Evolutionary conservation across 2,888 invertebrate species (phyloP).

Genomic region (Buathra laborator): DNA sequence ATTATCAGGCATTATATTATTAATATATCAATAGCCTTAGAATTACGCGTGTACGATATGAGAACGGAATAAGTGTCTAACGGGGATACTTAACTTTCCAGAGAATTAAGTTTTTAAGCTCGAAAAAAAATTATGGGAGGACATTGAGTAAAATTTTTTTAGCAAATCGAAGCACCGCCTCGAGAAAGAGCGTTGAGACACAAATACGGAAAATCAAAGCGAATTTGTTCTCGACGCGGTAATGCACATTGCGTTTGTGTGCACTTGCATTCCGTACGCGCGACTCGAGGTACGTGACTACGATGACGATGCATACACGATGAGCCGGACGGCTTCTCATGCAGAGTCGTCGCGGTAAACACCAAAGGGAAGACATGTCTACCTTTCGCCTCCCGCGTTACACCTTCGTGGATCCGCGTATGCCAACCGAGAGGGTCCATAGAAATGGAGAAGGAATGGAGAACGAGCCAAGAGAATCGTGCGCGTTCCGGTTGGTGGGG

Average conservation of each 20-base stretch:
- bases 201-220: too few relatives aligned
- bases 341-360: slow-evolving; percentile 9
- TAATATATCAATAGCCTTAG: background rate
- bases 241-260: slow-evolving; percentile 2
- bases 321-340: slow-evolving; percentile 56
- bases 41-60: background rate
- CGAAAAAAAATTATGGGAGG: background rate
- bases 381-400: slow-evolving; percentile 79
- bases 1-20: background rate
- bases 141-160: background rate
- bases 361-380: slow-evolving; percentile 78
- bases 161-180: too few relatives aligned
- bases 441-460: slow-evolving; percentile 47
- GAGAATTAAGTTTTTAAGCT: background rate
- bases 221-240: background rate
- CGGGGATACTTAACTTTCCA: slow-evolving; percentile 2
- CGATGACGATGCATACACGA: slow-evolving; percentile 37
- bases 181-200: too few relatives aligned
- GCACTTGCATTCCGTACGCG: slow-evolving; percentile 34
- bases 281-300: slow-evolving; percentile 34
- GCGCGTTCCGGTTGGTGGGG: slow-evolving; percentile 72
- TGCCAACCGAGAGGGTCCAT: slow-evolving; percentile 43
- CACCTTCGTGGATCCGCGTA: slow-evolving; percentile 42
- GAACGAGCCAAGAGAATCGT: slow-evolving; percentile 59
- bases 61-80: background rate